Conservation (phyloP, 2,888 invertebrate genomes). For the Poecilus cupreus region DNA sequence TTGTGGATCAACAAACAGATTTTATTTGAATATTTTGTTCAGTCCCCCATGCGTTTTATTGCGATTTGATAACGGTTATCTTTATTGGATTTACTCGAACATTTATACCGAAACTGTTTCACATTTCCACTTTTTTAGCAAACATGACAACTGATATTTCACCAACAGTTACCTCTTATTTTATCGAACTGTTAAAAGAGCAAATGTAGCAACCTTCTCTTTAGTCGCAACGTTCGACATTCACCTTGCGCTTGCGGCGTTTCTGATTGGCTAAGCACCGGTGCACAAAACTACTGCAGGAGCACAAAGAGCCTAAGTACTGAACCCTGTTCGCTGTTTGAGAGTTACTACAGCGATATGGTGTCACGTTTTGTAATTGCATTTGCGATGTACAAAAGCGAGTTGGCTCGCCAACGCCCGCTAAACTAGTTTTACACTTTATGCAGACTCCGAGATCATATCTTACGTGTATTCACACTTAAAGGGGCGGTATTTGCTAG, state of each 20-base stretch:
- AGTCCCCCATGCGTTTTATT: constrained; percentile 7
- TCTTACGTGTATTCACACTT: constrained; percentile 11
- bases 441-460: constrained; percentile 26
- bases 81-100: constrained; percentile 8
- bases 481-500: background rate
- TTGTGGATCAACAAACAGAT: constrained; percentile 4
- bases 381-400: constrained; percentile 39
- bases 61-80: constrained; percentile 35
- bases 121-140: too few species aligned
- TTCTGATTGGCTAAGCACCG: too few species aligned
- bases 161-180: too few species aligned
- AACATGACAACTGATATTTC: too few species aligned
- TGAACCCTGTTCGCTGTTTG: background rate
- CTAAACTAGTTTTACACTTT: background rate
- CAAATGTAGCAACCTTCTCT: too few species aligned
- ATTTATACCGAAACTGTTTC: too few species aligned
- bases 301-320: too few species aligned
- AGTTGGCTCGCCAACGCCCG: background rate
- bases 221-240: too few species aligned
- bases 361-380: constrained; percentile 29
- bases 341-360: constrained; percentile 2
- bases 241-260: too few species aligned
- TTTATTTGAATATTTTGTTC: constrained; percentile 21
- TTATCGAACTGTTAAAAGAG: too few species aligned
- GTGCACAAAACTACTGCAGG: too few species aligned